Evolutionary conservation across 2,113 vertebrate genomes (phyloP).

Genomic region (Ibidorhyncha struthersii): DNA sequence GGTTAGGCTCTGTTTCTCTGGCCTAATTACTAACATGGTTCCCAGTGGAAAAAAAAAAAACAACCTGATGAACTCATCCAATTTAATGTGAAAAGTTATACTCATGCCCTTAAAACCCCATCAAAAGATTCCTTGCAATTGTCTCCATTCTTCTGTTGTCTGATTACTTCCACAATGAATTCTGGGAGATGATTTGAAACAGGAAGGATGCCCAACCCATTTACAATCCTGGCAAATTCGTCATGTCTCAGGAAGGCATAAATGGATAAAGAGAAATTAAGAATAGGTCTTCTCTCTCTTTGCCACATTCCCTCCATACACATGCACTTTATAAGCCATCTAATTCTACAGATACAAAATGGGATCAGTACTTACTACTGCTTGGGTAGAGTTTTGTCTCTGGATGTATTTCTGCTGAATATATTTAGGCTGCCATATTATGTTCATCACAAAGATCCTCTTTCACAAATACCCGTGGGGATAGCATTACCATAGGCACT

Average conservation of each 20-base stretch:
- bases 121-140: background rate
- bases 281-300: background rate
- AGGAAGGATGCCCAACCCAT: background rate
- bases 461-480: background rate
- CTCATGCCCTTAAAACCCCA: fast-evolving
- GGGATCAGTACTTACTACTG: background rate
- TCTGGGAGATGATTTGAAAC: background rate
- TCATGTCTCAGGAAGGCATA: background rate
- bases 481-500: no score
- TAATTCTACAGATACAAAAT: background rate
- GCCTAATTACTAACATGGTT: background rate
- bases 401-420: background rate
- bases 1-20: background rate
- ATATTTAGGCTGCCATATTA: background rate
- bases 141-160: background rate
- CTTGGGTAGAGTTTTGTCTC: background rate
- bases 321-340: background rate
- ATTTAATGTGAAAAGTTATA: background rate
- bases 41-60: background rate
- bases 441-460: background rate
- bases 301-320: background rate
- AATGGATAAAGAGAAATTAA: background rate
- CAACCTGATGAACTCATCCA: background rate
- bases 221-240: background rate
- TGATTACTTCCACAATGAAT: background rate